Evolutionary conservation across 2,113 vertebrate genomes (phyloP).

Genomic region (Mirza zaza): DNA sequence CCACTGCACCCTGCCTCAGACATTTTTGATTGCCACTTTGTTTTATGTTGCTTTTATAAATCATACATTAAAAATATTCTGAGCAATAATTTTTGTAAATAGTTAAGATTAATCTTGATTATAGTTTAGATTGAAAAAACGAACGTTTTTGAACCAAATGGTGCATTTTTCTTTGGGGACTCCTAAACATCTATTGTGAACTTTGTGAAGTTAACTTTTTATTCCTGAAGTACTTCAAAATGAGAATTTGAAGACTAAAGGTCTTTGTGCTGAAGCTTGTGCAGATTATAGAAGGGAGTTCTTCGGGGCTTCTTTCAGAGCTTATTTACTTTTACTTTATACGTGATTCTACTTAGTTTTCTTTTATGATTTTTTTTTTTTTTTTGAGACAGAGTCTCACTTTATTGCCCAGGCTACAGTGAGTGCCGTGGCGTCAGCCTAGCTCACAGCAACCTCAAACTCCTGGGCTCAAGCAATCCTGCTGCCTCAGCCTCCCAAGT

Average conservation of each 20-base stretch:
- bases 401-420: too few species aligned
- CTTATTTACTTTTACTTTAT: background rate
- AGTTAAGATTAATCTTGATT: conserved; percentile 10
- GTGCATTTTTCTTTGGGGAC: background rate
- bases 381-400: too few species aligned
- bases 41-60: conserved; percentile 1
- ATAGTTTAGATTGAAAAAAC: background rate
- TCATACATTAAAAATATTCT: background rate
- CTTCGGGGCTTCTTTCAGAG: background rate
- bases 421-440: too few species aligned
- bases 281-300: background rate
- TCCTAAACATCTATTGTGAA: conserved; percentile 1
- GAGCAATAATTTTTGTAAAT: background rate
- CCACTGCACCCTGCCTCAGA: background rate
- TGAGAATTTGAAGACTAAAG: background rate
- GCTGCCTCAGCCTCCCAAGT: too few species aligned
- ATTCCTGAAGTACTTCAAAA: conserved; percentile 1
- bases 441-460: too few species aligned
- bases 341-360: background rate
- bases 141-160: background rate
- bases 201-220: background rate
- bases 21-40: background rate
- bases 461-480: too few species aligned
- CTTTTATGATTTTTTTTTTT: background rate
- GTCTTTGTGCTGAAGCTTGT: background rate